Conservation (phyloP, 2,888 invertebrate species). For the Ptychoptera albimana region DNA sequence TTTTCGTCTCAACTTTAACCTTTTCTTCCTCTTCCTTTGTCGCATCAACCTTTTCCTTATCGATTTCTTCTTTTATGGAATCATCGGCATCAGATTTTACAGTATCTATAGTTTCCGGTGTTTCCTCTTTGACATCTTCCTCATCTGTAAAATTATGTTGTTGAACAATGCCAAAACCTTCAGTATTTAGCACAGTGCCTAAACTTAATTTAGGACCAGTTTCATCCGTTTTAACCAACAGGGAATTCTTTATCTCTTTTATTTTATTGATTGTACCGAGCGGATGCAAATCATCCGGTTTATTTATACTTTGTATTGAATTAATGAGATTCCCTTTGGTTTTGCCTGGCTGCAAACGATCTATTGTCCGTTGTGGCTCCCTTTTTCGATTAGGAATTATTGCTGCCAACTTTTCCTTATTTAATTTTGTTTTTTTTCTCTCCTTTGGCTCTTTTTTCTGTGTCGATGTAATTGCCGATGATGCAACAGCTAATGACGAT, state of each 20-base stretch:
- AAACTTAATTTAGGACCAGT: constrained; percentile 67
- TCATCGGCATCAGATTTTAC: constrained; percentile 28
- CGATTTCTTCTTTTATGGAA: constrained; percentile 13
- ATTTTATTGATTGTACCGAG: constrained; percentile 37
- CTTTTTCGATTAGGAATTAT: constrained; percentile 36
- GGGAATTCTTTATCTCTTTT: constrained; percentile 39
- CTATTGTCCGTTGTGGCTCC: constrained; percentile 68
- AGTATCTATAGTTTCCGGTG: constrained; percentile 14
- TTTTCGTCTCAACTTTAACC: constrained; percentile 21
- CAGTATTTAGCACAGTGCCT: constrained; percentile 65
- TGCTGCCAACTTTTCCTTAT: constrained; percentile 26
- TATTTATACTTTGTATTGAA: constrained; percentile 41
- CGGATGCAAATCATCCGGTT: constrained; percentile 41
- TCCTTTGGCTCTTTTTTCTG: constrained; percentile 25
- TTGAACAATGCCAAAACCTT: constrained; percentile 47
- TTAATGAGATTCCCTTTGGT: constrained; percentile 72
- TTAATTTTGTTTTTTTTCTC: constrained; percentile 23
- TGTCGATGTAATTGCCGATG: not conserved
- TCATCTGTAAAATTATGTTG: constrained; percentile 47
- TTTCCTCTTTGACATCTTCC: constrained; percentile 15
- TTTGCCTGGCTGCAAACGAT: constrained; percentile 70
- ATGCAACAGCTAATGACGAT: not conserved
- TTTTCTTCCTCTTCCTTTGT: constrained; percentile 12
- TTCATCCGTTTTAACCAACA: constrained; percentile 44
- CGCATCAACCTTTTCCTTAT: constrained; percentile 14